Conservation (phyloP, 2,888 invertebrate species). For the Protophormia terraenovae region DNA sequence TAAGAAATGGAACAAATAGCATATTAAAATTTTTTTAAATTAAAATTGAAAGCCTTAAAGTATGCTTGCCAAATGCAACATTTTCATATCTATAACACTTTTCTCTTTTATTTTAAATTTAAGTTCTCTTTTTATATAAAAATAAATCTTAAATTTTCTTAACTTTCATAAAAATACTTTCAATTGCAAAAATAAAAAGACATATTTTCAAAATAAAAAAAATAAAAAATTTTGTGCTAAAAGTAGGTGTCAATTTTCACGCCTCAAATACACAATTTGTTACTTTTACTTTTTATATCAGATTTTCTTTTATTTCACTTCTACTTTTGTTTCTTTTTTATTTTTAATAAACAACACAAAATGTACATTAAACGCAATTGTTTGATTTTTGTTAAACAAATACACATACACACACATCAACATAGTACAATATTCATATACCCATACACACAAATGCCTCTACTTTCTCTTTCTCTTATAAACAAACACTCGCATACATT, state of each 20-base stretch:
- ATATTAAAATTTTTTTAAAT: too few relatives aligned
- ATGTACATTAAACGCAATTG: constrained; percentile 49
- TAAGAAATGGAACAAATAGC: too few relatives aligned
- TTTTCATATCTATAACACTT: too few relatives aligned
- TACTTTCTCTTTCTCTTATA: not conserved
- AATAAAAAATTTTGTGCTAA: not conserved
- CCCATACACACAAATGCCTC: not conserved
- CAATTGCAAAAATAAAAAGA: not conserved
- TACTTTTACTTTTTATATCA: not conserved
- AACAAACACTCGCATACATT: not conserved
- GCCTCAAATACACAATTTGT: constrained; percentile 23
- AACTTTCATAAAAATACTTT: not conserved
- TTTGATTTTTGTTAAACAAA: not conserved
- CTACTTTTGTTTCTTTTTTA: not conserved
- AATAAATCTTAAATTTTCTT: not conserved
- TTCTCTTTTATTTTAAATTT: too few relatives aligned
- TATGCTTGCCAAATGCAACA: too few relatives aligned
- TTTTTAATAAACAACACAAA: constrained; percentile 40
- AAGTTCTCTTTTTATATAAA: too few relatives aligned
- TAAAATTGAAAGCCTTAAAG: too few relatives aligned
- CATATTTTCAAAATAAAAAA: not conserved
- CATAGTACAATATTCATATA: not conserved
- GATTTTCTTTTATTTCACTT: not conserved
- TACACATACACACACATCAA: not conserved
- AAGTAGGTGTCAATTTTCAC: constrained; percentile 47